Evolutionary conservation across 2,797 vertebrate species (phyloP).

Genomic region (Jordanella pulchra): DNA sequence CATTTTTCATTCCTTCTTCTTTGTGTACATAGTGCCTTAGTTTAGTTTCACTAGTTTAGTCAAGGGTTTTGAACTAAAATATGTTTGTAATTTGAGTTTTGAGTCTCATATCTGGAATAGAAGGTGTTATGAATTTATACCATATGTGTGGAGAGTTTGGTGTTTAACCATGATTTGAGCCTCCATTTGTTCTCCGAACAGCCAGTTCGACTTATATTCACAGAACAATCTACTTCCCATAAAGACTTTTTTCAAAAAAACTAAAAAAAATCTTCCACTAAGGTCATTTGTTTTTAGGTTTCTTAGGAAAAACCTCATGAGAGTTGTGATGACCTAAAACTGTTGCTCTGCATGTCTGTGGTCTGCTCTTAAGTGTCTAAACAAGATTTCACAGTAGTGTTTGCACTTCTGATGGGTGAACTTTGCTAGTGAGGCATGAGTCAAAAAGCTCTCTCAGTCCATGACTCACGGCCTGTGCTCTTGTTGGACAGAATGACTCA

Average conservation of each 20-base stretch:
- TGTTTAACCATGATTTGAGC: no score
- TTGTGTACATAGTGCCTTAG: no score
- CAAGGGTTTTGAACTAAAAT: no score
- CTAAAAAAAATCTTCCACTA: neutral
- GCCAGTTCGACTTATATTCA: no score
- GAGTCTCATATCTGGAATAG: no score
- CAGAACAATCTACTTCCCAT: neutral
- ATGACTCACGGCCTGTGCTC: conserved; percentile 45
- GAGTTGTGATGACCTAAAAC: conserved; percentile 28
- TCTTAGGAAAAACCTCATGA: conserved; percentile 18
- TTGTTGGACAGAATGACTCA: conserved; percentile 55
- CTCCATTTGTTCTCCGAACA: no score
- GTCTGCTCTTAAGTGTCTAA: conserved; percentile 24
- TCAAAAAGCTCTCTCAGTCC: conserved; percentile 23
- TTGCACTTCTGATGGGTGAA: conserved; percentile 36
- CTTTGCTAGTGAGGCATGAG: conserved; percentile 37
- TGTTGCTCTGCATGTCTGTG: conserved; percentile 54
- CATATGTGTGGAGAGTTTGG: no score
- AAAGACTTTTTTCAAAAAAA: neutral
- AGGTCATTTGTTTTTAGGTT: conserved; percentile 17
- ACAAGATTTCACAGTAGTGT: conserved; percentile 44
- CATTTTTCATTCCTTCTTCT: no score
- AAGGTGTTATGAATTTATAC: no score
- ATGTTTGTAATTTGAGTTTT: no score
- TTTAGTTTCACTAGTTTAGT: no score